phyloP scores from a whole-genome alignment of 92 coral and sea anemone species.

The Diadumene lineata region DNA sequence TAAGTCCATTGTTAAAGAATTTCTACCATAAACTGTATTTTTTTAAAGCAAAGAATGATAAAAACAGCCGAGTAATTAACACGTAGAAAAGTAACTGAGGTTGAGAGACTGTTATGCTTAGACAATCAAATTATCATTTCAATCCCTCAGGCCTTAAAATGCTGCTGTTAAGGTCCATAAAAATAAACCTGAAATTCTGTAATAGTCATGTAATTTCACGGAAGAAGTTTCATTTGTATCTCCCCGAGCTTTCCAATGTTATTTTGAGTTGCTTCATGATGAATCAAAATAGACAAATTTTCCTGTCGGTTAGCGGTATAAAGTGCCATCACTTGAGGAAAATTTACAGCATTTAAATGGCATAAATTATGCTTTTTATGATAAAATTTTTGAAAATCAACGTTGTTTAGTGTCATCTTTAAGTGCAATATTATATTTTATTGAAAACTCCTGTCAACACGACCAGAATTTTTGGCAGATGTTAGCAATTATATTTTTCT shows the following conservation, averaged over 20 bases:
- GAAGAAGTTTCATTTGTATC: too few species aligned
- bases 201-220: too few species aligned
- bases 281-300: too few species aligned
- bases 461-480: not conserved
- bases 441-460: not conserved
- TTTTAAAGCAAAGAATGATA: not conserved
- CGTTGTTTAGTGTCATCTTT: not conserved
- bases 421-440: not conserved
- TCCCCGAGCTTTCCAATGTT: too few species aligned
- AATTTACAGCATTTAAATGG: too few species aligned
- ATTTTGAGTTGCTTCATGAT: too few species aligned
- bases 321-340: too few species aligned
- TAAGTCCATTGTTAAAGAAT: not conserved
- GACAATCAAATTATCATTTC: not conserved
- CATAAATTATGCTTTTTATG: too few species aligned
- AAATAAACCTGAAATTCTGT: too few species aligned
- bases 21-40: not conserved
- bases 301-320: too few species aligned
- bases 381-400: not conserved
- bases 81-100: not conserved
- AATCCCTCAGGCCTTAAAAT: not conserved
- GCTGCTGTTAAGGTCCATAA: not conserved
- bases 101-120: not conserved
- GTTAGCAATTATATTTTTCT: slow-evolving; percentile 1
- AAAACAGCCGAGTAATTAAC: not conserved